Evolutionary conservation across 2,888 invertebrate genomes (phyloP), one percentile per base, ranked within the genome.

Genomic region (Drosophila affinis): DNA sequence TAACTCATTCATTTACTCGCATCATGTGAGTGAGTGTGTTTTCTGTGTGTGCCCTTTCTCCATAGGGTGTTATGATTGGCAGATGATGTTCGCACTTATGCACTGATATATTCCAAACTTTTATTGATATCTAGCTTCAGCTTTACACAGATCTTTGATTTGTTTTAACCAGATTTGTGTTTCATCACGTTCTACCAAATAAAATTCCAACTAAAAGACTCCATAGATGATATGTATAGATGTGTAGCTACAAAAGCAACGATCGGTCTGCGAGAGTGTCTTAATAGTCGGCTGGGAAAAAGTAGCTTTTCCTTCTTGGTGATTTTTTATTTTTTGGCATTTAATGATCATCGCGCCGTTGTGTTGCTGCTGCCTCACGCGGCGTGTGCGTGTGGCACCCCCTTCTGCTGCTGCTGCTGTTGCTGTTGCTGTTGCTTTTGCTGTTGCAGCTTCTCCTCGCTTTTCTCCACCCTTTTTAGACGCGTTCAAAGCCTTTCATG

Each of bases 401-500:
- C 49, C 48, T 21, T 45, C 52, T 56, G 18, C 27, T 32, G 53
- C 58, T 27, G 48, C 53, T n/a, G 32, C 47, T 39, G 21, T 51
- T 27, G 48, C 53, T n/a, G 32, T 45, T 32, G 21, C 61, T 57
- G 59, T 3, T 10, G 27, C 61, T 57, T 57, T 4, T 34, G 27
- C 39, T 21, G 9, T 17, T n/a, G 39, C 49, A 51, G 32, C 55
- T 47, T 34, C 61, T 69, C 55, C 46, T 21, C 55, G 6, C 47
- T 27, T 59, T 39, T 45, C 57, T 49, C 49, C 54, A 53, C 52
- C 54, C 57, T 58, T 65, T 39, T 54, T 53, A 54, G 39, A 55
- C 45, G 56, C 69, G 61, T 68, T 62, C 80, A 83, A 84, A 74
- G 72, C 86, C 77, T 83, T 84, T 81, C 82, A 78, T 79, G 79